Evolutionary conservation across 2,113 vertebrate species (phyloP), one percentile per base, ranked within the genome.

Genomic region (Nothobranchius kuhntae): DNA sequence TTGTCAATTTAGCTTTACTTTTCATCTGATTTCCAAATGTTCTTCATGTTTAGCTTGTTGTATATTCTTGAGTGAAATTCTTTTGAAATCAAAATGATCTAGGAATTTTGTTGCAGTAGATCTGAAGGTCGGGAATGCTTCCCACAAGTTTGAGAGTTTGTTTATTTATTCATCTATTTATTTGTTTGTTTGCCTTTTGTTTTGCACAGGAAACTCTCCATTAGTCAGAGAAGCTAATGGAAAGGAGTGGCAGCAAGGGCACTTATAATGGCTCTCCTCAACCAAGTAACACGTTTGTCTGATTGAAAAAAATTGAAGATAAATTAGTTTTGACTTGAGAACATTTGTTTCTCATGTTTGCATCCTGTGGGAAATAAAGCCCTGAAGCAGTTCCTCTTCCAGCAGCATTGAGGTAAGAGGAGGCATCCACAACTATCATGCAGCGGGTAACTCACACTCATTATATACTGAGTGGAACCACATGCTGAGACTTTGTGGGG

Each of bases 181-280:
- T n/a, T 21, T 40, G 9, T 47, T 48, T 15, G 11, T 63, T 61
- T 51, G 75, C 60, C 50, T 53, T 61, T 24, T 73, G 61, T 75
- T 90, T 78, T 81, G 64, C 59, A 82, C 89, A 92, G 91, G 87
- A 93, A 92, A 85, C 76, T 86, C 82, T 82, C 85, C 87, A 91
- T 92, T 92, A 91, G 79, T 55, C 72, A 56, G 68, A 82, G 57
- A 67, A 73, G 57, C 79, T 90, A 87, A 92, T 90, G 84, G 84
- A 80, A 81, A 61, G 78, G 78, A 80, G 73, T 68, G 77, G 76
- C 61, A 77, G 69, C 64, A 51, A 77, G 61, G 75, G 64, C 53
- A 80, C 80, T 40, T 40, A 40, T 9, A 40, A 40, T 40, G 38
- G 9, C 38, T 40, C 38, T 40, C 38, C 38, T 40, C 38, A 40